Evolutionary conservation across 1,140 invertebrate species (phyloP).

Genomic region (Sycophaga agraensis): DNA sequence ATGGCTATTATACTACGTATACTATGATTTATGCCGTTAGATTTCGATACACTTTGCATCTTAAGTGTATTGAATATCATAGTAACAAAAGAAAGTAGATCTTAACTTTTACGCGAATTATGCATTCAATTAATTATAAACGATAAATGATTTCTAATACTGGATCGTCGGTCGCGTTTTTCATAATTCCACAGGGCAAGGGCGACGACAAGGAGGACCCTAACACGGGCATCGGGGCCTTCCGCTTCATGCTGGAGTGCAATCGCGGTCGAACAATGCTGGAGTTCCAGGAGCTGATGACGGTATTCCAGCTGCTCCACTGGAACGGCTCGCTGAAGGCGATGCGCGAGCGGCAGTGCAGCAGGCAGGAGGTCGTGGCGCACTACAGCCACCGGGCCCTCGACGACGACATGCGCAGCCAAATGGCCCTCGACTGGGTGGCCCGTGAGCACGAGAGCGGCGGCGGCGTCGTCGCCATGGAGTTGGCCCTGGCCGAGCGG

Average conservation of each 20-base stretch:
- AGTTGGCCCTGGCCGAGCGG: slow-evolving; percentile 80
- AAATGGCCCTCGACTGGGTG: slow-evolving; percentile 97
- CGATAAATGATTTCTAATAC: too few species aligned
- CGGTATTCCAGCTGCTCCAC: slow-evolving; percentile 91
- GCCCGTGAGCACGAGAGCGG: slow-evolving; percentile 80
- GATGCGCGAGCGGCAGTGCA: slow-evolving; percentile 90
- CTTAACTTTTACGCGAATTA: too few species aligned
- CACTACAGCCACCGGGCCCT: slow-evolving; percentile 88
- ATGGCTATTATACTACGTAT: too few species aligned
- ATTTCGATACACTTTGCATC: too few species aligned
- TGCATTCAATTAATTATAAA: too few species aligned
- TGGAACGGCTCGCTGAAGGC: slow-evolving; percentile 94
- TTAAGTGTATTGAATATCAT: too few species aligned
- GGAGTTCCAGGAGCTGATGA: slow-evolving; percentile 96
- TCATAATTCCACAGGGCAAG: not conserved
- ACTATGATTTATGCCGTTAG: too few species aligned
- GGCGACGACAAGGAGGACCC: slow-evolving; percentile 74
- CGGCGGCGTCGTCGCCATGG: slow-evolving; percentile 75
- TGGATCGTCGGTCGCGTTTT: not conserved
- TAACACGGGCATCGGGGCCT: slow-evolving; percentile 87
- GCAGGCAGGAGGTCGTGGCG: slow-evolving; percentile 91
- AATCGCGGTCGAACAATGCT: slow-evolving; percentile 93
- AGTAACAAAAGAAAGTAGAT: too few species aligned
- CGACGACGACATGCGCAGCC: slow-evolving; percentile 93
- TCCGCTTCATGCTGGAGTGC: slow-evolving; percentile 92